A percentile compares a stretch with the other conserved stretches of the same genome.
Evolutionary conservation across 2,888 invertebrate species (phyloP).

Genomic region (Rambutsinella grinnellia): DNA sequence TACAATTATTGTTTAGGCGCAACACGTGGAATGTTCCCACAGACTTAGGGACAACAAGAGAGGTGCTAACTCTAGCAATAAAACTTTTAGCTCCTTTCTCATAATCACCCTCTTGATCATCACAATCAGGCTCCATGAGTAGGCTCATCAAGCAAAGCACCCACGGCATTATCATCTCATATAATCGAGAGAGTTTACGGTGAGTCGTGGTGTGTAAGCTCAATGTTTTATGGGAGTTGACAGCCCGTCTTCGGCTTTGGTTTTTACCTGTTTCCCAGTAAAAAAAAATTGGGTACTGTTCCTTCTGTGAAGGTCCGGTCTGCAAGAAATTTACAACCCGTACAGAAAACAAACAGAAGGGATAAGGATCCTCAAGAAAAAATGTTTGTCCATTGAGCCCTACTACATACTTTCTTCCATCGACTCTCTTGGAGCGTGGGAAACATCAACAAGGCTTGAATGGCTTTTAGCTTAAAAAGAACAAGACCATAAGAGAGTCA

Average conservation of each 20-base stretch:
- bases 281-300: slow-evolving; percentile 37
- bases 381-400: slow-evolving; percentile 1
- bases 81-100: slow-evolving; percentile 41
- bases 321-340: slow-evolving; percentile 46
- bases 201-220: background rate
- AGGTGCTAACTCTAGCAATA: slow-evolving; percentile 54
- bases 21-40: slow-evolving; percentile 57
- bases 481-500: slow-evolving; percentile 51
- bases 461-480: slow-evolving; percentile 51
- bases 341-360: slow-evolving; percentile 15
- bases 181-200: slow-evolving; percentile 16
- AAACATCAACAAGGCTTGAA: slow-evolving; percentile 48
- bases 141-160: slow-evolving; percentile 41
- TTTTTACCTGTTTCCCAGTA: slow-evolving; percentile 36
- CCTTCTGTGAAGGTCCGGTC: slow-evolving; percentile 9
- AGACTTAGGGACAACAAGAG: slow-evolving; percentile 22
- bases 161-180: slow-evolving; percentile 21
- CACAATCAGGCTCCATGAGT: slow-evolving; percentile 32
- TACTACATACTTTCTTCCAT: slow-evolving; percentile 3
- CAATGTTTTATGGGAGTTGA: slow-evolving; percentile 19
- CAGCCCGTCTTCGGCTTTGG: slow-evolving; percentile 14
- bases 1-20: slow-evolving; percentile 28
- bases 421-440: slow-evolving; percentile 53
- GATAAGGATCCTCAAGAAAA: slow-evolving; percentile 4
- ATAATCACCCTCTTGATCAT: slow-evolving; percentile 35